Evolutionary conservation across 2,888 invertebrate species (phyloP), one percentile per base, ranked within the genome.

Genomic region (Lepidocyrtoides sp.): DNA sequence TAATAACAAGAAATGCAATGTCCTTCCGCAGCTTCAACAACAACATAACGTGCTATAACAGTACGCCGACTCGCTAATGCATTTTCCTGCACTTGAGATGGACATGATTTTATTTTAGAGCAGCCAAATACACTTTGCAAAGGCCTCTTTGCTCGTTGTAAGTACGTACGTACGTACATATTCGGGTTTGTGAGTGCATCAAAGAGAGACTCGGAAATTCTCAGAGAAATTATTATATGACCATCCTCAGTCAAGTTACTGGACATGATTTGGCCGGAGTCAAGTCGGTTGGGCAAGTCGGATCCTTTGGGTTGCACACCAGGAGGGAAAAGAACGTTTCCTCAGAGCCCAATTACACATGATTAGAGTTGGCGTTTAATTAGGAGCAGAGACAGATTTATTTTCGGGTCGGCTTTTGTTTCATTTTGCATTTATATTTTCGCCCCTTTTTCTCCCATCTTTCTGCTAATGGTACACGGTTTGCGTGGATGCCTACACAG

Each of bases 331-430:
- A 60, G 17, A 86, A 91, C 48, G 66, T 63, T 92, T 92, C 91
- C 93, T 91, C 66, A 91, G 92, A 93, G 92, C 83, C 93, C 94
- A 94, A 93, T 94, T 94, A 93, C 93, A 93, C 91, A 94, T 94
- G 91, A 94, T 94, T 94, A 93, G 93, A 93, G 86, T 92, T 94
- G 94, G 94, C 94, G 92, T 94, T 94, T 94, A 94, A 94, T 94
- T 94, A 94, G 93, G 92, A 93, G 92, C 60, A 90, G 93, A 94
- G 94, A 94, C 94, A 94, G 94, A 94, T 94, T 94, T 94, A 94
- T 94, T 93, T 93, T 93, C 92, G 83, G 92, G 88, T 93, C 90
- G 87, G 90, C 91, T 92, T 92, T 88, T 85, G 36, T 89, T 87
- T 82, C 79, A 69, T 83, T 87, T 83, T n/a, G 87, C 79, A 87